Evolutionary conservation across 2,888 invertebrate species (phyloP).

Genomic region (Dyspetes luteomarginatus): DNA sequence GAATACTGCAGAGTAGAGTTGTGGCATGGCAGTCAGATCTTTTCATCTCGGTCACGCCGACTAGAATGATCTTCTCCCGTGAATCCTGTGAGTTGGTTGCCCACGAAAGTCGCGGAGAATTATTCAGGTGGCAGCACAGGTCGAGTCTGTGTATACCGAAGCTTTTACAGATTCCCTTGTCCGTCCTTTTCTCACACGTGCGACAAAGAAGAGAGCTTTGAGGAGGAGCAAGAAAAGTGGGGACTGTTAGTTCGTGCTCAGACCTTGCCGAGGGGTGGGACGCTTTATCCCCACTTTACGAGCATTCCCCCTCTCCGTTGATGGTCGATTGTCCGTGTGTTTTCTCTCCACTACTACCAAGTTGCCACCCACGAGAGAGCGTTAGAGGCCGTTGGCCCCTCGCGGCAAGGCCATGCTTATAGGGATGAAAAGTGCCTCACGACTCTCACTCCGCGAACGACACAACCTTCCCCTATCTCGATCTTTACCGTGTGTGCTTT

Average conservation of each 20-base stretch:
- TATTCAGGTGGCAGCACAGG: slow-evolving; percentile 82
- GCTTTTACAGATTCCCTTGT: slow-evolving; percentile 55
- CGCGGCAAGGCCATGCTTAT: slow-evolving; percentile 46
- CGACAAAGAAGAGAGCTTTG: slow-evolving; percentile 64
- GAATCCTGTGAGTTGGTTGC: slow-evolving; percentile 1
- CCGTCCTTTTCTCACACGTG: neutral
- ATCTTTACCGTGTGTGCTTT: slow-evolving; percentile 38
- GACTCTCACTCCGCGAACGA: neutral
- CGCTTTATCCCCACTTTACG: slow-evolving; percentile 52
- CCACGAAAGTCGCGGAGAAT: slow-evolving; percentile 38
- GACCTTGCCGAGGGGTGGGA: slow-evolving; percentile 60
- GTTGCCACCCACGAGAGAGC: slow-evolving; percentile 48
- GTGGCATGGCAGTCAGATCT: neutral
- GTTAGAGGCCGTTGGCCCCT: slow-evolving; percentile 64
- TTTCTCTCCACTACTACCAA: slow-evolving; percentile 25
- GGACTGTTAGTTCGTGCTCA: slow-evolving; percentile 58
- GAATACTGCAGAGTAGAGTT: neutral
- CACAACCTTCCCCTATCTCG: slow-evolving; percentile 11
- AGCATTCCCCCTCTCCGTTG: slow-evolving; percentile 36
- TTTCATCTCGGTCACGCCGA: neutral
- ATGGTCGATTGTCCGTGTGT: slow-evolving; percentile 36
- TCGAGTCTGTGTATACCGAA: slow-evolving; percentile 69
- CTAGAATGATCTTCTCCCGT: slow-evolving; percentile 16
- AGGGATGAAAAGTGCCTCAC: slow-evolving; percentile 59
- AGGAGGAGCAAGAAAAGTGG: slow-evolving; percentile 72